phyloP scores from a whole-genome alignment of 2,797 vertebrate genomes.

The Cynopterus sphinx region DNA sequence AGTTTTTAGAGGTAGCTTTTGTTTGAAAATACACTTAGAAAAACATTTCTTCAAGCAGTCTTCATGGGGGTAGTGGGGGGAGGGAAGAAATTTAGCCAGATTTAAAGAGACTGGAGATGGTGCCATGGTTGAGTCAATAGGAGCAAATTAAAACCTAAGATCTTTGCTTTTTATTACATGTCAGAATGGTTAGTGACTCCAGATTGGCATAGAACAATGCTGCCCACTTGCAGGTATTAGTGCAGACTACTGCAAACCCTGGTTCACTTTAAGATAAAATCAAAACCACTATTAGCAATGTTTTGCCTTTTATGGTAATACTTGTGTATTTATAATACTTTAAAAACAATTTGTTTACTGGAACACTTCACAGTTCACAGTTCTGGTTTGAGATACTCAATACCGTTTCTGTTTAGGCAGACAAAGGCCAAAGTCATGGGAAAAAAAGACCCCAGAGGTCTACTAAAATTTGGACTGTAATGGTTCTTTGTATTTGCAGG shows the following conservation, averaged over 20 bases:
- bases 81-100: constrained; percentile 26
- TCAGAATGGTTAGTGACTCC: not conserved
- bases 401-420: not conserved
- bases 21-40: constrained; percentile 31
- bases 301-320: constrained; percentile 18
- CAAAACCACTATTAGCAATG: not conserved
- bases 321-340: not conserved
- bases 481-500: not conserved
- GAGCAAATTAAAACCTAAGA: not conserved
- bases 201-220: not conserved
- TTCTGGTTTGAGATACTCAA: not conserved
- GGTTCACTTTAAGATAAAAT: not conserved
- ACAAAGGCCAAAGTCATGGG: not conserved
- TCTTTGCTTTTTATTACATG: not conserved
- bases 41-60: not conserved
- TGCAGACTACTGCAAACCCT: not conserved
- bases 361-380: not conserved
- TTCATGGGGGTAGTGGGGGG: not conserved
- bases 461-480: not conserved
- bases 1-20: constrained; percentile 32
- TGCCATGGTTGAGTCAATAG: not conserved
- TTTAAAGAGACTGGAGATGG: not conserved
- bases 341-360: not conserved
- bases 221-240: not conserved
- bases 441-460: not conserved